Evolutionary conservation across 2,888 invertebrate species (phyloP).

Genomic region (Apodemia zela): DNA sequence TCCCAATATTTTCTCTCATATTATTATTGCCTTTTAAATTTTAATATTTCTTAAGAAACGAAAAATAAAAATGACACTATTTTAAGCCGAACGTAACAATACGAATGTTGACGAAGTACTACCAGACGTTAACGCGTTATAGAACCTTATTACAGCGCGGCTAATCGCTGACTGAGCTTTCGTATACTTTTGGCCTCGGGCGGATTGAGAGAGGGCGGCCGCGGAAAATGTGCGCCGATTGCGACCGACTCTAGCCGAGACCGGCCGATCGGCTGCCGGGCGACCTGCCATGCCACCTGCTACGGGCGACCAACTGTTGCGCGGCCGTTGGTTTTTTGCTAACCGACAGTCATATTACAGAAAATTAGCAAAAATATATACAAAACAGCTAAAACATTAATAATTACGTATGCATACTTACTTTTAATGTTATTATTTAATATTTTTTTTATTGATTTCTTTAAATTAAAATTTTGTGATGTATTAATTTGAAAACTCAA

Average conservation of each 20-base stretch:
- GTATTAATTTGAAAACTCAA: too few species aligned
- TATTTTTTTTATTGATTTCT: too few species aligned
- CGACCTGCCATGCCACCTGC: slow-evolving; percentile 78
- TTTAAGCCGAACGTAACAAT: slow-evolving; percentile 15
- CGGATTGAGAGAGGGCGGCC: slow-evolving; percentile 71
- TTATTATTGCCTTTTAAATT: too few species aligned
- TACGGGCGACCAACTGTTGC: slow-evolving; percentile 72
- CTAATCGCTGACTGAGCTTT: slow-evolving; percentile 74
- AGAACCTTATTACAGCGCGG: slow-evolving; percentile 57
- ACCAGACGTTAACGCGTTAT: slow-evolving; percentile 30
- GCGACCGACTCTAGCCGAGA: slow-evolving; percentile 33
- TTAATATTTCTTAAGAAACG: not conserved
- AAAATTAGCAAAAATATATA: slow-evolving; percentile 56
- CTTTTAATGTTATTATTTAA: too few species aligned
- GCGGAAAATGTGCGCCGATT: slow-evolving; percentile 53
- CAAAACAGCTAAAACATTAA: slow-evolving; percentile 8
- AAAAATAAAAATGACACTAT: not conserved
- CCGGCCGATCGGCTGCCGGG: slow-evolving; percentile 45
- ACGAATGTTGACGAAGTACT: slow-evolving; percentile 2
- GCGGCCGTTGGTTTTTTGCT: slow-evolving; percentile 77
- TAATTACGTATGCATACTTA: too few species aligned
- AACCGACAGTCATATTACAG: slow-evolving; percentile 53
- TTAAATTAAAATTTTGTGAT: too few species aligned
- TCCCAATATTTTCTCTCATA: not conserved
- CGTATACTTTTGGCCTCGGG: slow-evolving; percentile 46